phyloP scores from a whole-genome alignment of 2,888 invertebrate species.

The Metacarcinus magister region DNA sequence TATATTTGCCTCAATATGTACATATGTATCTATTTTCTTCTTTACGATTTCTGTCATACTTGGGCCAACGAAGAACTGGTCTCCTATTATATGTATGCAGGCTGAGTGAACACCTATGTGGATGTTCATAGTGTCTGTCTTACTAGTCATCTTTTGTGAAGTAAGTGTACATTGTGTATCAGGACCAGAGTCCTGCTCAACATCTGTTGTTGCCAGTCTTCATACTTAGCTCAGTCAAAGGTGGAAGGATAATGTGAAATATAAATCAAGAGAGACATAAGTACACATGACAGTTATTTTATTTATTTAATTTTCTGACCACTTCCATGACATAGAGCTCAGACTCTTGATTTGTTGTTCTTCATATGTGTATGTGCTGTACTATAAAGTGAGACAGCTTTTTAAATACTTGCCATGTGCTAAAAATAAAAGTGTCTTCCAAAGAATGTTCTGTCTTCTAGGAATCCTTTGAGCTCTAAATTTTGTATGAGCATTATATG shows the following conservation, averaged over 20 bases:
- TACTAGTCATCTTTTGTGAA: neutral
- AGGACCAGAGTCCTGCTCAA: neutral
- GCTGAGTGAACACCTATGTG: neutral
- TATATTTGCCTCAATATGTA: constrained; percentile 54
- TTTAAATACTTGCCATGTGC: constrained; percentile 70
- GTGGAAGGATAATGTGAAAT: neutral
- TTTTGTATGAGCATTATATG: too few species aligned
- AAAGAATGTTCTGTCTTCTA: neutral
- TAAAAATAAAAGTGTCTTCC: constrained; percentile 73
- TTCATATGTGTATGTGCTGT: constrained; percentile 34
- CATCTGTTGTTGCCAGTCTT: neutral
- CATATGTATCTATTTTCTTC: constrained; percentile 46
- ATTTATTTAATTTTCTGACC: neutral
- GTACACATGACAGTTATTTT: neutral
- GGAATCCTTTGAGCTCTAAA: neutral
- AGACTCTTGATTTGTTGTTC: neutral
- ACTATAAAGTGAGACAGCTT: constrained; percentile 31
- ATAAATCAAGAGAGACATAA: neutral
- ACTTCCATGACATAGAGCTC: constrained; percentile 17
- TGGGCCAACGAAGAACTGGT: neutral
- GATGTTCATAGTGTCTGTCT: constrained; percentile 1
- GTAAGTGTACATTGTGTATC: neutral
- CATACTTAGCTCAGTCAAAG: neutral
- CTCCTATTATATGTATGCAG: neutral
- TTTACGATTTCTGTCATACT: neutral